These are phyloP conservation scores for Camponotus pennsylvanicus DNA, from an alignment of 1,140 invertebrate species.

Conservation along the genomic window DNA sequence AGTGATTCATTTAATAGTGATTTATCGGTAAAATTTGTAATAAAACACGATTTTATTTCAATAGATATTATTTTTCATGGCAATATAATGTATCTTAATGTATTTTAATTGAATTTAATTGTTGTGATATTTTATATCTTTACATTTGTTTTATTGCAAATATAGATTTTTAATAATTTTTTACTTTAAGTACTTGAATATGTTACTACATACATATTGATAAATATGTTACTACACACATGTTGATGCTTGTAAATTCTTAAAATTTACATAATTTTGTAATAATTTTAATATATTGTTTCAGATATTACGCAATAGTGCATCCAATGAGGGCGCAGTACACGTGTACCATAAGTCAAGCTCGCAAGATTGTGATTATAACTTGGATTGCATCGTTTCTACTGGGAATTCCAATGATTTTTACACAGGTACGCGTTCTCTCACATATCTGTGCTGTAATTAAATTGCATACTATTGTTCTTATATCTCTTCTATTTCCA, in stretches of 20 bases:
- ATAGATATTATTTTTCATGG: neutral
- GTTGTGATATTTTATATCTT: neutral
- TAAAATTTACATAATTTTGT: neutral
- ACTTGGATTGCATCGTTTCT: constrained; percentile 89
- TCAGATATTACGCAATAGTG: constrained; percentile 92
- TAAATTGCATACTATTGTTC: neutral
- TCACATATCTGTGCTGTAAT: neutral
- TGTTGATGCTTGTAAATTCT: neutral
- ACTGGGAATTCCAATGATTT: constrained; percentile 87
- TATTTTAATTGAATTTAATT: neutral
- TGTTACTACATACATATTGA: neutral
- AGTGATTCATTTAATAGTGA: neutral
- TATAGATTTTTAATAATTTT: constrained; percentile 17
- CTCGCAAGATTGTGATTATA: constrained; percentile 88
- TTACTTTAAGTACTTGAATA: neutral
- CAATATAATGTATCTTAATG: neutral
- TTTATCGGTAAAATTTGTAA: neutral
- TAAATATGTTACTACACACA: neutral
- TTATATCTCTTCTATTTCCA: neutral
- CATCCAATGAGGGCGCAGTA: constrained; percentile 92
- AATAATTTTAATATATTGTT: constrained; percentile 69
- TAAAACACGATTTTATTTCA: neutral
- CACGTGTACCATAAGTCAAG: constrained; percentile 90
- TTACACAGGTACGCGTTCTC: constrained; percentile 86
- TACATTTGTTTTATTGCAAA: neutral